Percentiles rank a stretch among this genome's conserved stretches.
Conservation (phyloP, 2,888 invertebrate species). For the Phrixothrix hirtus region DNA sequence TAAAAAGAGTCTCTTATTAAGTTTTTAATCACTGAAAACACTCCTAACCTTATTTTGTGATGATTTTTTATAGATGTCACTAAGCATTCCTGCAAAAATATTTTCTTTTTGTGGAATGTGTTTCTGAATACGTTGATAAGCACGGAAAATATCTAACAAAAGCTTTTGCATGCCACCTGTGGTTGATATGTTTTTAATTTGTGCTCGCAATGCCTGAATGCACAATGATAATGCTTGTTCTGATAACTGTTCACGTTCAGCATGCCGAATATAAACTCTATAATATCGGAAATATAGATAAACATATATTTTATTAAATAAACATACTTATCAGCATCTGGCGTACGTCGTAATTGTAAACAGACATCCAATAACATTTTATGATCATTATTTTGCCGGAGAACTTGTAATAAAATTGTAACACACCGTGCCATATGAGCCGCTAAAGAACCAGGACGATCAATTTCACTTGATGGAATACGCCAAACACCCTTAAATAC, state of each 20-base stretch:
- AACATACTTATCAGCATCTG: slow-evolving; percentile 82
- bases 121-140: slow-evolving; percentile 71
- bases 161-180: slow-evolving; percentile 54
- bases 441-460: slow-evolving; percentile 88
- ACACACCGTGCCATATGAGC: slow-evolving; percentile 89
- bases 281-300: slow-evolving; percentile 31
- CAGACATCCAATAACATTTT: slow-evolving; percentile 79
- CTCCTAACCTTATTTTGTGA: slow-evolving; percentile 63
- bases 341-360: slow-evolving; percentile 75
- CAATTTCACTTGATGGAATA: slow-evolving; percentile 86
- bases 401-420: slow-evolving; percentile 77
- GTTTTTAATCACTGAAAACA: too few relatives aligned
- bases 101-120: slow-evolving; percentile 63
- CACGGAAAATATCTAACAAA: slow-evolving; percentile 65
- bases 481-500: slow-evolving; percentile 86
- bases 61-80: slow-evolving; percentile 72
- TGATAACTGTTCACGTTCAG: slow-evolving; percentile 79
- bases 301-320: slow-evolving; percentile 8
- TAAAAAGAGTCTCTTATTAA: slow-evolving; percentile 36
- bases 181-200: slow-evolving; percentile 58
- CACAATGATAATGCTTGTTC: slow-evolving; percentile 78
- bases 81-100: slow-evolving; percentile 66
- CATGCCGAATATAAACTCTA: slow-evolving; percentile 82
- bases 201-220: slow-evolving; percentile 69
- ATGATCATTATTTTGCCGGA: slow-evolving; percentile 79